Conservation (phyloP, 2,797 vertebrate genomes). For the Aeoliscus strigatus region DNA sequence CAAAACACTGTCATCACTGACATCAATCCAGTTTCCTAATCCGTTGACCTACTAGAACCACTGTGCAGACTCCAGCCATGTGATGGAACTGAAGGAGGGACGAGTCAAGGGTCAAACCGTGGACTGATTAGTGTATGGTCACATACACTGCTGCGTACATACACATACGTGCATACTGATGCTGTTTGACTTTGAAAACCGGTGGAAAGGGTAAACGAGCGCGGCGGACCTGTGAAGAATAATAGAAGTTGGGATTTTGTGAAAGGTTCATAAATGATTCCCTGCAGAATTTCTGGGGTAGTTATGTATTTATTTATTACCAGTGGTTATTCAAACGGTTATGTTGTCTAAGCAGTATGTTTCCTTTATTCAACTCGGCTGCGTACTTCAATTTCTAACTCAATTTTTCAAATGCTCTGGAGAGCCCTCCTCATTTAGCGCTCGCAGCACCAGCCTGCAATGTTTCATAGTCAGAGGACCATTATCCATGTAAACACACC, state of each 20-base stretch:
- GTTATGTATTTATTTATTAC: conserved; percentile 7
- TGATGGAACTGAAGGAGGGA: conserved; percentile 26
- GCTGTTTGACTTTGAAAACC: conserved; percentile 45
- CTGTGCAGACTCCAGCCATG: not conserved
- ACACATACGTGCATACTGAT: conserved; percentile 49
- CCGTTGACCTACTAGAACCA: conserved; percentile 8
- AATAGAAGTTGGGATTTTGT: conserved; percentile 11
- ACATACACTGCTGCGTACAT: conserved; percentile 36
- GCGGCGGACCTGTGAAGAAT: conserved; percentile 8
- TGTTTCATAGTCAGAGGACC: conserved; percentile 48
- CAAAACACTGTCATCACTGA: not conserved
- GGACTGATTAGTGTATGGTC: conserved; percentile 55
- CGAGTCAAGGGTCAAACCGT: conserved; percentile 38
- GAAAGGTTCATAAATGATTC: conserved; percentile 40
- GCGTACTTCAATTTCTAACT: conserved; percentile 9
- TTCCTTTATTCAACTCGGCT: not conserved
- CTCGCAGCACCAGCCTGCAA: conserved; percentile 8
- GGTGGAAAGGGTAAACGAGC: conserved; percentile 32
- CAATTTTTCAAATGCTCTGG: conserved; percentile 11
- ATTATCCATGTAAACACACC: conserved; percentile 53
- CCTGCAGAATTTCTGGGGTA: conserved; percentile 5
- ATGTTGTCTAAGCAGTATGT: not conserved
- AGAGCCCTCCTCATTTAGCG: conserved; percentile 7
- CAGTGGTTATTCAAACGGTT: conserved; percentile 11
- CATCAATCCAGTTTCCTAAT: not conserved